A percentile compares a stretch with the other conserved stretches of the same genome.
Conservation (phyloP, 2,888 invertebrate genomes). For the Busseola fusca region DNA sequence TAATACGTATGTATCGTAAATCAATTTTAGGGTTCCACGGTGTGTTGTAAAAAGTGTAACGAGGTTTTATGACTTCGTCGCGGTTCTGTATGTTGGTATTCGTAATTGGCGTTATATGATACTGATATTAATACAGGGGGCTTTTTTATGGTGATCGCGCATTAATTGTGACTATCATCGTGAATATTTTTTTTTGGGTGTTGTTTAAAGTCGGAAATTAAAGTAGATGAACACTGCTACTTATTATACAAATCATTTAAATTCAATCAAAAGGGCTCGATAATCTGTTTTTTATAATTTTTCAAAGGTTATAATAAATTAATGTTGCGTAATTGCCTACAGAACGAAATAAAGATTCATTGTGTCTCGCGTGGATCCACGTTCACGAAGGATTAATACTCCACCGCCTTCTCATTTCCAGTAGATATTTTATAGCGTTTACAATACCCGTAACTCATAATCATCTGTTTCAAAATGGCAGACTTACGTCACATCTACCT, state of each 20-base stretch:
- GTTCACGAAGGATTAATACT: neutral
- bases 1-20: slow-evolving; percentile 57
- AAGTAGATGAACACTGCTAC: neutral
- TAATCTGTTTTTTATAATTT: neutral
- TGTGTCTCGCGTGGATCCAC: neutral
- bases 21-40: slow-evolving; percentile 61
- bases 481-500: slow-evolving; percentile 15
- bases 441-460: neutral
- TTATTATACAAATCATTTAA: neutral
- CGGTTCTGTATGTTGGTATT: slow-evolving; percentile 54
- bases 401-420: neutral
- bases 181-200: neutral
- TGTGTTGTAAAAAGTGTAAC: slow-evolving; percentile 61
- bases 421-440: neutral
- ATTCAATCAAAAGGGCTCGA: neutral
- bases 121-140: slow-evolving; percentile 29
- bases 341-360: neutral
- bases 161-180: neutral
- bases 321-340: neutral
- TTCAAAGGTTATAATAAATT: no score
- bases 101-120: slow-evolving; percentile 52
- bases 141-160: slow-evolving; percentile 17
- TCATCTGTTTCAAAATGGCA: slow-evolving; percentile 6
- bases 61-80: slow-evolving; percentile 57
- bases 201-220: neutral